Base-by-base conservation (phyloP, 2,888 invertebrate genomes). In the Thumatha senex region DNA sequence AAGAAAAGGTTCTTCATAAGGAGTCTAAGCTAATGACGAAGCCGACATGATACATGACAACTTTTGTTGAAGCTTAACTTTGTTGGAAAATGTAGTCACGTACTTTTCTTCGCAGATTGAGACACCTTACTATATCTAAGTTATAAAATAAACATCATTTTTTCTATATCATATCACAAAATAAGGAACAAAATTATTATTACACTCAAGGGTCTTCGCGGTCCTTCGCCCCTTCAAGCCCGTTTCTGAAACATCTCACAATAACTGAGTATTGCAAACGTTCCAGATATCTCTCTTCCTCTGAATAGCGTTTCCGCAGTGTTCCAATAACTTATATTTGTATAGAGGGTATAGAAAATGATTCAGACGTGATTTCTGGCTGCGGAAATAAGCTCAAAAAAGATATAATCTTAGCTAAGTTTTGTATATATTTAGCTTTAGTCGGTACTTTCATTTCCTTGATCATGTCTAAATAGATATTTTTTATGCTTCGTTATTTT, bases 181-280 rank as follows among this genome's bases (percentile, higher is more conserved):
- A 24, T 24, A 5, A 24, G 18, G 18, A 24, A 24, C 18, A 24
- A 24, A 24, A 24, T 24, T 24, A 24, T 24, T 24, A 24, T 5
- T 24, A 24, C 18, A 24, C 18, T 24, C 18, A 24, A 24, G 18
- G 18, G 18, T 24, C 18, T 24, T 5, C 18, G 5, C 18, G 18
- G n/a, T 24, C 18, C 18, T 24, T 24, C 18, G 18, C 18, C 18
- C 18, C 10, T 11, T 11, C 38, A 11, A 11, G 2, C 7, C 8
- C 18, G 11, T 15, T 14, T 2, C 8, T 7, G 9, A 7, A 7
- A 11, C 11, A 18, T 13, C 18, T 14, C 44, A 58, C 63, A 62
- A 53, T 51, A 41, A 42, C 24, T 29, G 63, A 60, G 63, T 54
- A 52, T 52, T 42, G 54, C 48, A 30, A 42, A 47, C 49, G 36